phyloP scores from a whole-genome alignment of 2,888 invertebrate genomes.

The Sarcophaga rosellei region DNA sequence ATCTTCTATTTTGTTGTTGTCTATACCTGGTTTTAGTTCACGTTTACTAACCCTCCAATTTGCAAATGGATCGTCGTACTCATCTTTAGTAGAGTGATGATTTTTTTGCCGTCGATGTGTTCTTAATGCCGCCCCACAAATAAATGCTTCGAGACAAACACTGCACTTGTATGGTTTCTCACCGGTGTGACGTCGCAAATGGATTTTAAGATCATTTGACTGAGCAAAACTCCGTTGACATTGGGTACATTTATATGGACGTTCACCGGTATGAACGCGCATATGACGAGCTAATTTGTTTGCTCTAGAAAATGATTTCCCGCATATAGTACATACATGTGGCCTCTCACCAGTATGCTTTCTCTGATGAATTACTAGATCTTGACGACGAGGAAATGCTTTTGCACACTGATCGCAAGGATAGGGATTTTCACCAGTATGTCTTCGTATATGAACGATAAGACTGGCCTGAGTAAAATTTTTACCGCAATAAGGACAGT shows the following conservation, averaged over 20 bases:
- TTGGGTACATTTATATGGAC: slow-evolving; percentile 84
- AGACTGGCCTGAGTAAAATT: slow-evolving; percentile 84
- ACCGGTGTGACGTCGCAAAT: slow-evolving; percentile 87
- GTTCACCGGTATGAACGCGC: slow-evolving; percentile 83
- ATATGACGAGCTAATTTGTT: slow-evolving; percentile 85
- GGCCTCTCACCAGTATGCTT: slow-evolving; percentile 85
- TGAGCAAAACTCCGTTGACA: slow-evolving; percentile 84
- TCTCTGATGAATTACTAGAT: slow-evolving; percentile 83
- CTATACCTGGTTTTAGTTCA: slow-evolving; percentile 22
- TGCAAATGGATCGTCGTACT: slow-evolving; percentile 75
- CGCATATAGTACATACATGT: slow-evolving; percentile 79
- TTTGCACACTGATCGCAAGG: slow-evolving; percentile 84
- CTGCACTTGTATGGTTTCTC: slow-evolving; percentile 86
- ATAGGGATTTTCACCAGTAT: slow-evolving; percentile 86
- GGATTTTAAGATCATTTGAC: slow-evolving; percentile 87
- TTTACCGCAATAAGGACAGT: slow-evolving; percentile 84
- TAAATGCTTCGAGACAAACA: slow-evolving; percentile 86
- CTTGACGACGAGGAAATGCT: slow-evolving; percentile 85
- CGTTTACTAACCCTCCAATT: slow-evolving; percentile 75
- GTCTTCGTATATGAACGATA: slow-evolving; percentile 85
- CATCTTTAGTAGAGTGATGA: slow-evolving; percentile 80
- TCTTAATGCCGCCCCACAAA: slow-evolving; percentile 85
- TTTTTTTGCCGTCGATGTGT: slow-evolving; percentile 82
- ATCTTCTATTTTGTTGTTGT: not conserved
- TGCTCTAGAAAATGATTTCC: slow-evolving; percentile 83